phyloP scores from a whole-genome alignment of 2,888 invertebrate genomes.

The Parochlus steinenii region DNA sequence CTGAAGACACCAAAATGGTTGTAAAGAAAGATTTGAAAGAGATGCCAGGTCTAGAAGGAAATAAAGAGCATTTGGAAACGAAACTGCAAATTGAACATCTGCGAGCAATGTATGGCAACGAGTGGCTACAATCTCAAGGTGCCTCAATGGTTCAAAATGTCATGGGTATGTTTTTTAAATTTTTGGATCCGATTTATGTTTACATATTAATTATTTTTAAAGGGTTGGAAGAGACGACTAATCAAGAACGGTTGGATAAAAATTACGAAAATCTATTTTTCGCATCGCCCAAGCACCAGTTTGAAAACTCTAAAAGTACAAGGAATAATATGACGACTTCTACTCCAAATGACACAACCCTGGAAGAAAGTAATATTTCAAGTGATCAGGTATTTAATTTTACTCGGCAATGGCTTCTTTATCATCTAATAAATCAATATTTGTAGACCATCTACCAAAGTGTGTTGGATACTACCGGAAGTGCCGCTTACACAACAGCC shows the following conservation, averaged over 20 bases:
- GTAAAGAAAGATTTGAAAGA: neutral
- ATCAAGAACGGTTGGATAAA: neutral
- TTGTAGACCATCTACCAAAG: neutral
- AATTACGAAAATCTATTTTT: slow-evolving; percentile 1
- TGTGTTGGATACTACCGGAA: neutral
- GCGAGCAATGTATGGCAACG: slow-evolving; percentile 38
- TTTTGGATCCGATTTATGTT: too few relatives aligned
- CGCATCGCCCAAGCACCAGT: neutral
- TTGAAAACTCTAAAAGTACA: slow-evolving; percentile 5
- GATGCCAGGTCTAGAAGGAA: slow-evolving; percentile 22
- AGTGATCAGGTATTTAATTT: too few relatives aligned
- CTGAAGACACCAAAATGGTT: neutral
- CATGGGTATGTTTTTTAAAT: slow-evolving; percentile 38
- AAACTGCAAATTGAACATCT: slow-evolving; percentile 40
- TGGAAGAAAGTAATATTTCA: neutral
- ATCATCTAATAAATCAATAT: too few relatives aligned
- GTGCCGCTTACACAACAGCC: slow-evolving; percentile 6
- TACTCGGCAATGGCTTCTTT: too few relatives aligned
- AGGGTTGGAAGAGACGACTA: slow-evolving; percentile 4
- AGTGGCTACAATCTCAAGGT: slow-evolving; percentile 40
- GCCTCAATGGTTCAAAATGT: slow-evolving; percentile 37
- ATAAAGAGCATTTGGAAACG: slow-evolving; percentile 36
- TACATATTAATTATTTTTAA: too few relatives aligned
- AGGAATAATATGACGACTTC: slow-evolving; percentile 3
- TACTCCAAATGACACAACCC: slow-evolving; percentile 3